Evolutionary conservation across 1,140 invertebrate genomes (phyloP), one percentile per base, ranked within the genome.

Genomic region (Listronotus oregonensis): DNA sequence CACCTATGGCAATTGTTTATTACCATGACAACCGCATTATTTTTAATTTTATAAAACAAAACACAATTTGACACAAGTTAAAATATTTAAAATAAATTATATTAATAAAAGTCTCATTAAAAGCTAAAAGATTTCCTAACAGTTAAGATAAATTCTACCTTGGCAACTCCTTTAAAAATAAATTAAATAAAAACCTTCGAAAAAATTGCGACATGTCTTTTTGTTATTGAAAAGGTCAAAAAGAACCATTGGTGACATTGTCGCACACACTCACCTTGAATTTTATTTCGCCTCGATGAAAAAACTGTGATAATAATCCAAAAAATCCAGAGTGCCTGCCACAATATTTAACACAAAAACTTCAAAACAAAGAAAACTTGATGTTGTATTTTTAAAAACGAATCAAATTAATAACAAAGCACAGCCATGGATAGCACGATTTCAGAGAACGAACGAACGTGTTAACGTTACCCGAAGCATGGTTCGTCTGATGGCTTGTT

Each of bases 231-330:
- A 49, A 56, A 65, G 63, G 63, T 58, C 63, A 56, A 43, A 58
- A 65, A 65, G 61, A 65, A 57, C 37, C 44, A 65, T 44, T 58
- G 37, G 63, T 65, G 63, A 65, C 63, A 65, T 65, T 65, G 63
- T 54, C 31, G 32, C 57, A 51, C 61, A 32, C n/a, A 56, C 52
- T 64, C 55, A 65, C 63, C 63, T 65, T 65, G 63, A 65, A 65
- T 51, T 57, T 47, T 43, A 63, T 63, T 46, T 55, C n/a, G 12
- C 15, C 14, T 42, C 12, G 31, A n/a, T 17, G 15, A n/a, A 37
- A 18, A 46, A 64, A 52, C 27, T 46, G 18, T 14, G 21, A 43
- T 56, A 51, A 43, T 65, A 65, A 65, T 58, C 54, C 63, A 43
- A 65, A 51, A 49, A 18, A 49, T 49, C 46, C 46, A 10, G 46